Conservation (phyloP, 2,113 vertebrate genomes). For the Nyctereutes procyonoides region DNA sequence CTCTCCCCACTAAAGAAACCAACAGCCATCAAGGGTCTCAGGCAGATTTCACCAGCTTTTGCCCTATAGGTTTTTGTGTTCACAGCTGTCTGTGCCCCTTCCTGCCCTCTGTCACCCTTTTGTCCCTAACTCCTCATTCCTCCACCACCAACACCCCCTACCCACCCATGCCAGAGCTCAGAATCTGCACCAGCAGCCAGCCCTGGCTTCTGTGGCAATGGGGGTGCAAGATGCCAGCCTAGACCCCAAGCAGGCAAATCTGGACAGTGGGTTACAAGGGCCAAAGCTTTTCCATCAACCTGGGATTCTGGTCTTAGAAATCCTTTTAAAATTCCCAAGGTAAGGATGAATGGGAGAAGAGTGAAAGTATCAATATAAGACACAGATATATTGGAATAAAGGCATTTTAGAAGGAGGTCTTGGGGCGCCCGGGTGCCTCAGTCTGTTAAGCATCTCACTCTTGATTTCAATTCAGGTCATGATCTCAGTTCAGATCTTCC, state of each 20-base stretch:
- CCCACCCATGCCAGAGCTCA: neutral
- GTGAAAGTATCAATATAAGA: neutral
- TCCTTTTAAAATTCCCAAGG: slow-evolving; percentile 28
- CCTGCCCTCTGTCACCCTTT: neutral
- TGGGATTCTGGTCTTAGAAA: neutral
- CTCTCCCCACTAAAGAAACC: neutral
- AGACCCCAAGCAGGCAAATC: neutral
- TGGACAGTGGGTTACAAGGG: neutral
- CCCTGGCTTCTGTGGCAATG: neutral
- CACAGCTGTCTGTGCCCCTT: neutral
- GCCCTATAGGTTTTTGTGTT: neutral
- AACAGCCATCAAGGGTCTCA: neutral
- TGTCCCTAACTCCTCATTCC: fast-evolving
- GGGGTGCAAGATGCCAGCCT: neutral
- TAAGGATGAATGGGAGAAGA: neutral
- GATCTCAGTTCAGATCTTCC: neutral
- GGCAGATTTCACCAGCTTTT: neutral
- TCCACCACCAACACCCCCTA: neutral
- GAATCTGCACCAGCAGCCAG: neutral
- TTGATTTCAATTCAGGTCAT: neutral
- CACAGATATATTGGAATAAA: neutral
- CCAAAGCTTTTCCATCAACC: neutral
- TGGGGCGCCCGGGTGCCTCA: neutral
- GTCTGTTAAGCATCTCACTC: neutral
- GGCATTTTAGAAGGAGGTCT: neutral